phyloP scores from a whole-genome alignment of 2,113 vertebrate genomes.

The Megaceryle maxima region DNA sequence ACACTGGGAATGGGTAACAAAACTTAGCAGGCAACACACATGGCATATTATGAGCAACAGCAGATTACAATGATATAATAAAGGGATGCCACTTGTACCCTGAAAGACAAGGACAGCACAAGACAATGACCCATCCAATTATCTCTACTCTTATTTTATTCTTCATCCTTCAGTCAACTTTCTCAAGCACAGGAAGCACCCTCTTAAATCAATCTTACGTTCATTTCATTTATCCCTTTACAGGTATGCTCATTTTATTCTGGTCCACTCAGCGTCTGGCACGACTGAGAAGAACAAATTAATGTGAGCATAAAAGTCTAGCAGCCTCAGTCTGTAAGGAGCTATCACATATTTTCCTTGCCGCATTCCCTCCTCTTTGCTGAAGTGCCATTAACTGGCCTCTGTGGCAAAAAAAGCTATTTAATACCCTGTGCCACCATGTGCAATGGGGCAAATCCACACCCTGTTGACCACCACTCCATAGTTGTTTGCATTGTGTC shows the following conservation, averaged over 20 bases:
- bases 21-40: not conserved
- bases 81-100: not conserved
- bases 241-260: conserved; percentile 9
- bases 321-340: not conserved
- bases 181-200: conserved; percentile 1
- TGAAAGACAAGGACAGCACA: conserved; percentile 9
- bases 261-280: not conserved
- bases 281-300: not conserved
- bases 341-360: not conserved
- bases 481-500: conserved; percentile 64
- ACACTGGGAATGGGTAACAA: not conserved
- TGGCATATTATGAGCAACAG: not conserved
- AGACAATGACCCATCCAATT: not conserved
- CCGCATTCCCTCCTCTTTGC: not conserved
- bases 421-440: not conserved
- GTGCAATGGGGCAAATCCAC: conserved; percentile 37
- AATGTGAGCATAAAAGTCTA: not conserved
- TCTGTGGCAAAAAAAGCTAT: not conserved
- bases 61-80: not conserved
- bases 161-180: conserved; percentile 22
- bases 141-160: not conserved
- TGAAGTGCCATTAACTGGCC: not conserved
- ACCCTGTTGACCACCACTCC: conserved; percentile 42
- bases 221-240: conserved; percentile 10
- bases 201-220: conserved; percentile 1